Conservation (phyloP, 1,140 invertebrate species). For the Drusus annulatus region DNA sequence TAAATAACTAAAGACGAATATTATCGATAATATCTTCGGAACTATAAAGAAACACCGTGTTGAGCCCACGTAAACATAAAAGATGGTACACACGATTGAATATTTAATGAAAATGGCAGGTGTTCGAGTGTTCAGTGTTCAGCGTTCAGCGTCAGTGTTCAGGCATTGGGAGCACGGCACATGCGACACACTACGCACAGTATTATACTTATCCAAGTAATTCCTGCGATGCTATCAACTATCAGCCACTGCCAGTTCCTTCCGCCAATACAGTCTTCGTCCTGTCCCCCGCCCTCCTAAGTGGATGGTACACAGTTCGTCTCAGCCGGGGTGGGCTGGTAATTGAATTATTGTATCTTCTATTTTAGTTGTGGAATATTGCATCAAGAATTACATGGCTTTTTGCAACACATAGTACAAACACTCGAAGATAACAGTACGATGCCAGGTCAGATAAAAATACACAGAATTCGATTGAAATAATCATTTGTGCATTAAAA, state of each 20-base stretch:
- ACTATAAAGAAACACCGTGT: constrained; percentile 40
- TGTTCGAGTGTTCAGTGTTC: constrained; percentile 29
- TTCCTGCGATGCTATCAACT: constrained; percentile 23
- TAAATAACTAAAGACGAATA: constrained; percentile 33
- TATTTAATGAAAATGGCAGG: constrained; percentile 48
- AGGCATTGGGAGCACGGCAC: background rate
- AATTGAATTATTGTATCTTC: too few species aligned
- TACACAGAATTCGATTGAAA: too few species aligned
- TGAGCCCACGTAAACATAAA: constrained; percentile 21
- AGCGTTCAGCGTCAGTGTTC: background rate
- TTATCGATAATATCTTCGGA: constrained; percentile 41
- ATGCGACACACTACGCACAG: background rate
- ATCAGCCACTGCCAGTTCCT: background rate
- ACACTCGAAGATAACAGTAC: too few species aligned
- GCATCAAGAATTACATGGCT: too few species aligned
- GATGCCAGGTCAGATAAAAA: too few species aligned
- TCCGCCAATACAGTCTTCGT: background rate
- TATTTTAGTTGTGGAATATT: too few species aligned
- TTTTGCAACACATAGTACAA: too few species aligned
- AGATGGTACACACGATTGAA: constrained; percentile 38
- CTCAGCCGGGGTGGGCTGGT: too few species aligned
- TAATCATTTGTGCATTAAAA: too few species aligned
- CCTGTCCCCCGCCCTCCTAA: background rate
- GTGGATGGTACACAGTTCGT: too few species aligned
- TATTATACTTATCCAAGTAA: constrained; percentile 45